phyloP scores from a whole-genome alignment of 2,797 vertebrate genomes.

The Salmo trutta region DNA sequence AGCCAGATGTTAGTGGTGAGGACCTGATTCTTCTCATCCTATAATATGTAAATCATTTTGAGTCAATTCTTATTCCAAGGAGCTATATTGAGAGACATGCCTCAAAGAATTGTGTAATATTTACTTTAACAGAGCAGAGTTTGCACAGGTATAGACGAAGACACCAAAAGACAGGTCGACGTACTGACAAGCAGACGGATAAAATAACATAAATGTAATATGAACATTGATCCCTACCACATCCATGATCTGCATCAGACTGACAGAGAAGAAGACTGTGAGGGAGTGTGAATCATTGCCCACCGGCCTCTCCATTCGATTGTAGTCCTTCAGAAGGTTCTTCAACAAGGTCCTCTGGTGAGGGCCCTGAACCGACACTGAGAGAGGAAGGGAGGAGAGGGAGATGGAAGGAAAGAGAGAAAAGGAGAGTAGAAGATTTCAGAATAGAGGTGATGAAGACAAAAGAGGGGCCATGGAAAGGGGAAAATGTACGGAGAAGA shows the following conservation, averaged over 20 bases:
- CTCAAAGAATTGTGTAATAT: neutral
- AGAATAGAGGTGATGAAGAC: neutral
- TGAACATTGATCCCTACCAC: constrained; percentile 81
- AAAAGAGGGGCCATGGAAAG: neutral
- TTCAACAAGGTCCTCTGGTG: constrained; percentile 94
- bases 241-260: constrained; percentile 95
- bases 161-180: neutral
- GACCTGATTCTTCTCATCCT: constrained; percentile 85
- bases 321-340: constrained; percentile 95
- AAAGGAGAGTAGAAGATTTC: neutral
- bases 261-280: constrained; percentile 88
- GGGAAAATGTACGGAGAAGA: neutral
- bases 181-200: constrained; percentile 23
- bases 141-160: neutral
- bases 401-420: neutral
- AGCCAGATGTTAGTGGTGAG: constrained; percentile 82
- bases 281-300: constrained; percentile 92
- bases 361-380: constrained; percentile 92
- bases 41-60: constrained; percentile 32
- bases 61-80: neutral
- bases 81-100: neutral
- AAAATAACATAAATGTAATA: neutral
- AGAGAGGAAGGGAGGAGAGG: neutral
- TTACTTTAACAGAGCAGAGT: neutral
- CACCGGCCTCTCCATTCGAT: constrained; percentile 92